A percentile compares a stretch with the other conserved stretches of the same genome.
These are phyloP conservation scores for Paraescarpia echinospica DNA, from an alignment of 1,140 invertebrate genomes.

Conservation along the genomic window DNA sequence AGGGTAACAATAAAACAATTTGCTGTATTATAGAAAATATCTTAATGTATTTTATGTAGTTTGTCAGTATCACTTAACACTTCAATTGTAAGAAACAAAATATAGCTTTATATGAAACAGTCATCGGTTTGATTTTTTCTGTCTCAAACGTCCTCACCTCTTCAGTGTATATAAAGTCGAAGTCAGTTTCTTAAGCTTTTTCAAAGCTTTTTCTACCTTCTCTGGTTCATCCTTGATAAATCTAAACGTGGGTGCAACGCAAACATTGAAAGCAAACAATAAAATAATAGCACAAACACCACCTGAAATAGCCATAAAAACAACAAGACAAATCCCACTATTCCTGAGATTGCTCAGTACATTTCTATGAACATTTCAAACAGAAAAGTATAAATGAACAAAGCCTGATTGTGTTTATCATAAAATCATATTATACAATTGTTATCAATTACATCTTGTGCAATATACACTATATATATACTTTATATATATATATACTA, in stretches of 20 bases:
- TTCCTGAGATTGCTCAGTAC: background rate
- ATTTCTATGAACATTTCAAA: background rate
- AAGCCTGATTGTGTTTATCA: background rate
- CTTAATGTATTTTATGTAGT: too few relatives aligned
- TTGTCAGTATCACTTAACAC: too few relatives aligned
- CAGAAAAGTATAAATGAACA: background rate
- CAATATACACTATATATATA: background rate
- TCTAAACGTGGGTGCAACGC: constrained; percentile 46
- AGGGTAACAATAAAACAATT: too few relatives aligned
- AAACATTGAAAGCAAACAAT: background rate
- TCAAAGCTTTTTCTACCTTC: constrained; percentile 82
- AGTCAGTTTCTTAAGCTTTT: constrained; percentile 94
- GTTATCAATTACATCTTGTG: background rate
- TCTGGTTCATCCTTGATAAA: constrained; percentile 95
- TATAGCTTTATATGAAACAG: too few relatives aligned
- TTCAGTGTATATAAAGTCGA: constrained; percentile 80
- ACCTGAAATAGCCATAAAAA: constrained; percentile 19
- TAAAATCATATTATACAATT: background rate
- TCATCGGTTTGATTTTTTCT: background rate
- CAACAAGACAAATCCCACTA: background rate
- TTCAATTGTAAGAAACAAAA: too few relatives aligned
- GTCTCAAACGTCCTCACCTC: constrained; percentile 2
- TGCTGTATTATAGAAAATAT: too few relatives aligned
- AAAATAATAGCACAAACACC: background rate
- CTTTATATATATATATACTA: too few relatives aligned